Conservation (phyloP, 2,797 vertebrate species). For the Tympanoctomys barrerae region DNA sequence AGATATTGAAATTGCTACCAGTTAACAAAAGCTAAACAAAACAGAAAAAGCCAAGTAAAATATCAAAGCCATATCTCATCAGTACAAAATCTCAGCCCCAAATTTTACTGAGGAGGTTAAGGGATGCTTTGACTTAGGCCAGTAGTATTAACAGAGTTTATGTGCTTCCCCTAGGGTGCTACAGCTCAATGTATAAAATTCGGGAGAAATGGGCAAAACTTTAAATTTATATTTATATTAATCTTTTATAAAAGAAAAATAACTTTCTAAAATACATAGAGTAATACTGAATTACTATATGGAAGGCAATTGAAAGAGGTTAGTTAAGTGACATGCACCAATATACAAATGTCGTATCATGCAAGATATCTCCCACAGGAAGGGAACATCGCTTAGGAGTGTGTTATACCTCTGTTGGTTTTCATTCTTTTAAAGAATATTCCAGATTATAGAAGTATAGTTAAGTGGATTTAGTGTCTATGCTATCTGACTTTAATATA, state of each 20-base stretch:
- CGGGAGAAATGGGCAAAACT: not conserved
- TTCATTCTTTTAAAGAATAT: not conserved
- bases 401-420: not conserved
- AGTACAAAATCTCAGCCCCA: not conserved
- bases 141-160: not conserved
- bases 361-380: not conserved
- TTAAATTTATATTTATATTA: not conserved
- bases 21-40: not conserved
- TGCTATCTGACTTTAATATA: constrained; percentile 47
- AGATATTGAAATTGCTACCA: not conserved
- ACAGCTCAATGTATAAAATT: not conserved
- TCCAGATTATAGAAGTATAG: not conserved
- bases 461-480: not conserved
- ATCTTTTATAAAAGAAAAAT: not conserved
- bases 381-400: not conserved
- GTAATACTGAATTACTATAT: not conserved
- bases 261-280: not conserved
- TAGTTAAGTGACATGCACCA: not conserved
- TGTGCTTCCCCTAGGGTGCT: not conserved
- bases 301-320: not conserved
- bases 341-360: not conserved
- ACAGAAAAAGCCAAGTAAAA: not conserved
- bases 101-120: not conserved
- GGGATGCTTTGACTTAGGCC: not conserved
- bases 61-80: not conserved